phyloP scores from a whole-genome alignment of 2,113 vertebrate genomes.

The Lampris megalopsis region DNA sequence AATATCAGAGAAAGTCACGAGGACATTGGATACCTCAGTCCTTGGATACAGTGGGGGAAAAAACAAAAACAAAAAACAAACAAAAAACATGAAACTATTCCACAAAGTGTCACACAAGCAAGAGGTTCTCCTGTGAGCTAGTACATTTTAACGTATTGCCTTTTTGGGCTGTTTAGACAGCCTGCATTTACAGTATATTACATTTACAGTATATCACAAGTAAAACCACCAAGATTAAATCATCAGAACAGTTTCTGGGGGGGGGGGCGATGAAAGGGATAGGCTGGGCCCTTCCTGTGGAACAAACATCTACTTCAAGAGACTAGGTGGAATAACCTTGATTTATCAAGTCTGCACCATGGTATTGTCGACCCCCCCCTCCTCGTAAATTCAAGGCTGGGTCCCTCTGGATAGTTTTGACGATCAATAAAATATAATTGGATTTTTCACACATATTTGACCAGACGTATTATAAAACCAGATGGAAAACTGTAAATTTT shows the following conservation, averaged over 20 bases:
- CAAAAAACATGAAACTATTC: no score
- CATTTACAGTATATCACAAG: neutral
- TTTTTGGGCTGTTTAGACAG: neutral
- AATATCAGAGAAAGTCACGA: neutral
- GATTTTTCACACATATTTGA: constrained; percentile 60
- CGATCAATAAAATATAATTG: constrained; percentile 69
- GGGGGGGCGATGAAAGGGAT: neutral
- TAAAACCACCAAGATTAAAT: neutral
- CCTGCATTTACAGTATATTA: neutral
- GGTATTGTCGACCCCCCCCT: neutral
- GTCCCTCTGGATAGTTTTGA: constrained; percentile 44
- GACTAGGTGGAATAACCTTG: constrained; percentile 43
- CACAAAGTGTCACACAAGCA: no score
- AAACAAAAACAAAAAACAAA: no score
- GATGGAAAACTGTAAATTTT: constrained; percentile 49
- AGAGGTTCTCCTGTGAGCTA: no score
- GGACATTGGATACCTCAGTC: no score
- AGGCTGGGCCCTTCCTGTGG: constrained; percentile 3
- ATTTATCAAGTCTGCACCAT: constrained; percentile 37
- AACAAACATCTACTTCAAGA: constrained; percentile 4
- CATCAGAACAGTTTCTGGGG: neutral
- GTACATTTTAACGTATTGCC: constrained; percentile 10
- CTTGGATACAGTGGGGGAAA: no score
- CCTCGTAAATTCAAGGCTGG: constrained; percentile 53
- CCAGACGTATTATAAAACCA: constrained; percentile 45